These are phyloP conservation scores for Adrianichthys oophorus DNA, from an alignment of 2,797 vertebrate genomes.

Conservation along the genomic window DNA sequence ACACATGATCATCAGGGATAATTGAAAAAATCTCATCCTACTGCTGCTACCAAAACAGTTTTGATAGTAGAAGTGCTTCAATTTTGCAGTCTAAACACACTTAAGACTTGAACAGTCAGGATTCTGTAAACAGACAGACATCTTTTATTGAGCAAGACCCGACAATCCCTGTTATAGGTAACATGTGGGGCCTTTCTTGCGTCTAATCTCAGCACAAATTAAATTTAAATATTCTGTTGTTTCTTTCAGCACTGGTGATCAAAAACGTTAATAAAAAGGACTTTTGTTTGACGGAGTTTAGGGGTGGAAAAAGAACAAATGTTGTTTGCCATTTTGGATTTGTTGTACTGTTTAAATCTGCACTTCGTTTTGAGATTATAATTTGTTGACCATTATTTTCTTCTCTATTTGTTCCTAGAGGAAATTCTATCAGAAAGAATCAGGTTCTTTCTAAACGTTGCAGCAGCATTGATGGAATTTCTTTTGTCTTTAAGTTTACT, in stretches of 20 bases:
- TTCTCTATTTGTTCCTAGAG: conserved; percentile 1
- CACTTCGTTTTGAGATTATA: background rate
- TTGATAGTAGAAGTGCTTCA: background rate
- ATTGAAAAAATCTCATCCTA: background rate
- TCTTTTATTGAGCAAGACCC: conserved; percentile 8
- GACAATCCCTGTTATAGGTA: background rate
- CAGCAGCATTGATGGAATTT: conserved; percentile 1
- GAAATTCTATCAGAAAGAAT: conserved; percentile 6
- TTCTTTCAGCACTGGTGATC: background rate
- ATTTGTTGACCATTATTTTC: background rate
- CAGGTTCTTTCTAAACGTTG: conserved; percentile 6
- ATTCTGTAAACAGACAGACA: background rate
- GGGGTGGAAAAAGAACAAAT: background rate
- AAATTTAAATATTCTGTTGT: background rate
- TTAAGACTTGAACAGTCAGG: background rate
- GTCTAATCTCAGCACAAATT: background rate
- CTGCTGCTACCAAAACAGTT: background rate
- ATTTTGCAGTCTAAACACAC: background rate
- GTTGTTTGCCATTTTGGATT: background rate
- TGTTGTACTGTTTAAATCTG: conserved; percentile 2
- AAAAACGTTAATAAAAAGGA: background rate
- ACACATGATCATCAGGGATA: background rate
- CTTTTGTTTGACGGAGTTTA: conserved; percentile 3
- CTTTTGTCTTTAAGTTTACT: conserved; percentile 7
- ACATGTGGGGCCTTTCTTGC: background rate